phyloP scores from a whole-genome alignment of 2,888 invertebrate genomes.

The Tanytarsus gracilentus region DNA sequence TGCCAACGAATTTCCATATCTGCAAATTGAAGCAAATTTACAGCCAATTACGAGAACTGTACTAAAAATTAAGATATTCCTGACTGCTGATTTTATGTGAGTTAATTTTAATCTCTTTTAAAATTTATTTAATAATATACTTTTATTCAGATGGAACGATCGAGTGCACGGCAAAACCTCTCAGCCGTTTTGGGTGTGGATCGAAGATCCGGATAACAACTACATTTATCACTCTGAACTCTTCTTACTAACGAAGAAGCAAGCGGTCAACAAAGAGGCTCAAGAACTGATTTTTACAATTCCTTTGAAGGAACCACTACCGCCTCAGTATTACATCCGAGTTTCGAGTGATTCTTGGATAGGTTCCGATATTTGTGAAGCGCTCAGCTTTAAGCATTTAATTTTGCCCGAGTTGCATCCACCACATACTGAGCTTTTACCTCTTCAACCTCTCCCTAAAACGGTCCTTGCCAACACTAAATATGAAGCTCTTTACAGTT shows the following conservation, averaged over 20 bases:
- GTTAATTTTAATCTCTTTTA: neutral
- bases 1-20: conserved; percentile 72
- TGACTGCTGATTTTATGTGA: conserved; percentile 55
- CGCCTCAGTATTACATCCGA: conserved; percentile 83
- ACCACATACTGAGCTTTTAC: conserved; percentile 85
- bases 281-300: conserved; percentile 91
- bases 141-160: conserved; percentile 87
- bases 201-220: conserved; percentile 91
- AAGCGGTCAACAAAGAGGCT: conserved; percentile 62
- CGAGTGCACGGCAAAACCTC: conserved; percentile 77
- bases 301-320: conserved; percentile 82
- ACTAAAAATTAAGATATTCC: conserved; percentile 67
- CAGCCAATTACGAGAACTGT: conserved; percentile 96
- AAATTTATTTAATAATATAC: too few species aligned
- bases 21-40: conserved; percentile 73
- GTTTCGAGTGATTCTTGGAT: conserved; percentile 74
- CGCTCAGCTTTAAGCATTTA: conserved; percentile 72
- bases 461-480: conserved; percentile 66
- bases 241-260: conserved; percentile 48
- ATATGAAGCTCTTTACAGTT: conserved; percentile 77
- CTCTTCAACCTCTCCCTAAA: conserved; percentile 82
- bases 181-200: conserved; percentile 95
- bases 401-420: conserved; percentile 87
- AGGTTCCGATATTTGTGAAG: conserved; percentile 50
- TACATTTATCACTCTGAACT: conserved; percentile 94